Evolutionary conservation across 2,888 invertebrate species (phyloP), one percentile per base, ranked within the genome.

Genomic region (Acronicta aceris): DNA sequence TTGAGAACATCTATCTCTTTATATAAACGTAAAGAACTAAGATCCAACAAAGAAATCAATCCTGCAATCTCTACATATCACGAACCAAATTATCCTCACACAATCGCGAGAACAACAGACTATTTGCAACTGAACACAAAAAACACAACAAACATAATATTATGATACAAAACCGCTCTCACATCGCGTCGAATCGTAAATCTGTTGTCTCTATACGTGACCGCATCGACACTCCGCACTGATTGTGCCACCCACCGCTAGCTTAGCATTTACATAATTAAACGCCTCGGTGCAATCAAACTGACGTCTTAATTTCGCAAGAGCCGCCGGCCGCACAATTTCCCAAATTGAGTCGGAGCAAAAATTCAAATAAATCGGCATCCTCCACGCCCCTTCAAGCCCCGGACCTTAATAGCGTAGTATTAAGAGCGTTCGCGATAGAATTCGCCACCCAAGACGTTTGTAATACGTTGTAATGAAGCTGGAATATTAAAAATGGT

Each of bases 361-460:
- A 94, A 93, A 93, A 93, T 94, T 93, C 93, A 93, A 93, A 94
- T 94, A 94, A 93, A 94, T 94, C 93, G 91, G 92, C 82, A 84
- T 52, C 48, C 27, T 65, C 49, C 76, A 69, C 78, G 82, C 89
- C 90, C 83, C 83, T 79, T 79, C 83, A 86, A 69, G 89, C 57
- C 66, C 25, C 45, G 41, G 59, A 64, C 78, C 90, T 88, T 94
- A 94, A 94, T 93, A 92, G 87, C 92, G 84, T 85, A 79, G 89
- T 84, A 94, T 93, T 93, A 94, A 91, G 91, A 89, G 87, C 90
- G 92, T 90, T 89, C 92, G 93, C 94, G 91, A 93, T 94, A 93
- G 93, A 93, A 94, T 93, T 93, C 93, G 92, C 94, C 94, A 94
- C 94, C 94, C 94, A 94, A 93, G 94, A 93, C 91, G 94, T 89